phyloP scores from a whole-genome alignment of 2,113 vertebrate species.

The Catharus bicknelli region DNA sequence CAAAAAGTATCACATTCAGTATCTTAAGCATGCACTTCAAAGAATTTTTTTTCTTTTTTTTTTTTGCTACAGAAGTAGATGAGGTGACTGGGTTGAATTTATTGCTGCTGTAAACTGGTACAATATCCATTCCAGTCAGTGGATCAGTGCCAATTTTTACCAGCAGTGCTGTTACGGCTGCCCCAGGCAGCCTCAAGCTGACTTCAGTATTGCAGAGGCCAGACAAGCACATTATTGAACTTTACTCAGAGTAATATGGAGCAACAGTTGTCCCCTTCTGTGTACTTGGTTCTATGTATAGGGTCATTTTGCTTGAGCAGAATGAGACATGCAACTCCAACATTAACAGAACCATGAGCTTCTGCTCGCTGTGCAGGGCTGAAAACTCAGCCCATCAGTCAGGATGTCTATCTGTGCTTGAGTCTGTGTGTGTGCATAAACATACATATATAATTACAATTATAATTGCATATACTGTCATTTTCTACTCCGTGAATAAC shows the following conservation, averaged over 20 bases:
- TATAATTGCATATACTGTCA: conserved; percentile 9
- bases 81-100: not conserved
- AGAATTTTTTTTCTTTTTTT: not conserved
- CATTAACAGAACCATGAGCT: not conserved
- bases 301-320: not conserved
- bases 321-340: not conserved
- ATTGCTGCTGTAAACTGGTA: conserved; percentile 6
- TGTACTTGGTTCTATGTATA: not conserved
- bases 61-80: not conserved
- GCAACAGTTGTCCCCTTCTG: not conserved
- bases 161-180: not conserved
- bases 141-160: not conserved
- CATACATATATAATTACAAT: not conserved
- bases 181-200: not conserved
- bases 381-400: not conserved
- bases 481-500: conserved; percentile 11
- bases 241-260: not conserved
- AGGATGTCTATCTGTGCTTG: not conserved
- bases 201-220: not conserved
- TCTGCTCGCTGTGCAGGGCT: not conserved
- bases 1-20: not conserved
- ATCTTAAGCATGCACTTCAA: not conserved
- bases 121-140: not conserved
- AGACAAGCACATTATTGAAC: conserved; percentile 3
- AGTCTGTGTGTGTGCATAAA: not conserved